Evolutionary conservation across 2,113 vertebrate genomes (phyloP).

Genomic region (Cichladusa arquata): DNA sequence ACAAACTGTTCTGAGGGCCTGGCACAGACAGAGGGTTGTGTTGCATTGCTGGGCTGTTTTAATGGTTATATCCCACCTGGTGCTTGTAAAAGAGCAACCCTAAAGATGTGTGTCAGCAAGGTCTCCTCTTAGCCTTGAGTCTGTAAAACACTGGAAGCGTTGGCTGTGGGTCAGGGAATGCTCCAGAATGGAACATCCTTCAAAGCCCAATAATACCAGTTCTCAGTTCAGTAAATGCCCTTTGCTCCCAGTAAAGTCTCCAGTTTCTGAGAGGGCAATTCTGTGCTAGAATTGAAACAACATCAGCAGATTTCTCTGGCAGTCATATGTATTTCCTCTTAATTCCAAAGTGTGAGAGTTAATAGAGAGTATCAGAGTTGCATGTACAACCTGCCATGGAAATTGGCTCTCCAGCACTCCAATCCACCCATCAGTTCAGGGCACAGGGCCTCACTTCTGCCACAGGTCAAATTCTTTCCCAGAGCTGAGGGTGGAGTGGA

Average conservation of each 20-base stretch:
- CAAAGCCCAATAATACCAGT: not conserved
- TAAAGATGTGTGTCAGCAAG: not conserved
- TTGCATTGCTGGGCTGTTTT: not conserved
- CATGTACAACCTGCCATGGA: not conserved
- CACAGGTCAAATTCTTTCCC: not conserved
- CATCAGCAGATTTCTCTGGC: not conserved
- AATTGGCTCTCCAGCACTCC: not conserved
- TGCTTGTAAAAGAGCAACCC: not conserved
- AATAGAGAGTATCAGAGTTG: not conserved
- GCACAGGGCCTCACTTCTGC: not conserved
- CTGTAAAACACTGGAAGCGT: rapidly evolving
- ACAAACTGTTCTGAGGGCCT: not conserved
- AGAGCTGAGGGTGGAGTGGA: not conserved
- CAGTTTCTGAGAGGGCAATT: not conserved
- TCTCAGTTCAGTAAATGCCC: not conserved
- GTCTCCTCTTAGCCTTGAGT: not conserved
- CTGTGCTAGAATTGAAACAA: not conserved
- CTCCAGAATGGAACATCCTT: not conserved
- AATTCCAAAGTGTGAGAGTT: not conserved
- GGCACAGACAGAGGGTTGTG: not conserved
- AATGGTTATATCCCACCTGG: not conserved
- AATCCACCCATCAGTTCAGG: not conserved
- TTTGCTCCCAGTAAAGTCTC: not conserved
- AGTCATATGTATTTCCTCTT: not conserved
- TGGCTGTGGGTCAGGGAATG: not conserved